phyloP scores from a whole-genome alignment of 2,888 invertebrate species.

The Amaurobius ferox region DNA sequence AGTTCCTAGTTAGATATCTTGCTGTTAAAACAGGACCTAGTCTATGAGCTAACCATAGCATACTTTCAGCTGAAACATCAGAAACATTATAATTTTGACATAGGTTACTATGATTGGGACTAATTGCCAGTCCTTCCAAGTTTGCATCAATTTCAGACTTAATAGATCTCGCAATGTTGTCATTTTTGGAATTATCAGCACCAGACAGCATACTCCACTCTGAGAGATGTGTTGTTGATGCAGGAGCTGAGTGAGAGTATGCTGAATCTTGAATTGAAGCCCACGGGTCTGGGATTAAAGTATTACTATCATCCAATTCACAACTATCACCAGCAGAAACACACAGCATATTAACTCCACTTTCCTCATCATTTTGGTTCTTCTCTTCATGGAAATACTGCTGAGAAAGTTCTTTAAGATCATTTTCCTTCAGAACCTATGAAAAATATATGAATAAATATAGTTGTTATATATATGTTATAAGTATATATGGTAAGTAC shows the following conservation, averaged over 20 bases:
- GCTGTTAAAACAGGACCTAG: slow-evolving; percentile 96
- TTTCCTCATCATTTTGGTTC: slow-evolving; percentile 35
- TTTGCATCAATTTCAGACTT: neutral
- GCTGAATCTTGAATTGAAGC: slow-evolving; percentile 38
- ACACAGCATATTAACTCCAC: slow-evolving; percentile 19
- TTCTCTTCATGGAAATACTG: slow-evolving; percentile 9
- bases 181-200: neutral
- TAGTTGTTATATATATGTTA: neutral
- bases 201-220: slow-evolving; percentile 11
- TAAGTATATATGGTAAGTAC: neutral
- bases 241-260: slow-evolving; percentile 58
- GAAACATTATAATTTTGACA: slow-evolving; percentile 77
- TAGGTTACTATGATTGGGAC: neutral
- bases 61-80: slow-evolving; percentile 90
- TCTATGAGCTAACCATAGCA: slow-evolving; percentile 94
- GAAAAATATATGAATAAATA: neutral
- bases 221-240: slow-evolving; percentile 42
- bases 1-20: slow-evolving; percentile 90
- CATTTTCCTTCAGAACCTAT: slow-evolving; percentile 48
- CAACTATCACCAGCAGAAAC: slow-evolving; percentile 5
- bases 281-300: slow-evolving; percentile 14
- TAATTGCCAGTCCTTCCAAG: neutral
- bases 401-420: slow-evolving; percentile 25
- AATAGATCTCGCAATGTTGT: neutral
- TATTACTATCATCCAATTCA: neutral